Evolutionary conservation across 2,888 invertebrate species (phyloP).

Genomic region (Tridacna gigas): DNA sequence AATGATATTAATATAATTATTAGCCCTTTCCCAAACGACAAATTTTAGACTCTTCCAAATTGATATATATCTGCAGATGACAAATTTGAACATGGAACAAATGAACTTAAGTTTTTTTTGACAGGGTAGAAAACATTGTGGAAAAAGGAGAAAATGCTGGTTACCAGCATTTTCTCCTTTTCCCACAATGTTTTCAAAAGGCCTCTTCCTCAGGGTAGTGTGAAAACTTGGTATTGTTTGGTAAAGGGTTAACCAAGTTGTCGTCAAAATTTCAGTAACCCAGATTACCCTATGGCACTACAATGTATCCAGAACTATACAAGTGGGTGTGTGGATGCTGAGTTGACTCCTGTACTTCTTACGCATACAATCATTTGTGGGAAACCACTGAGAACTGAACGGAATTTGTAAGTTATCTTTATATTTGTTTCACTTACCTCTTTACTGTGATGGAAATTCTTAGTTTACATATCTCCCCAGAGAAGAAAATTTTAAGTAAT

Average conservation of each 20-base stretch:
- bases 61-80: no score
- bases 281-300: background rate
- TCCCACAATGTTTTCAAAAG: background rate
- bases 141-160: background rate
- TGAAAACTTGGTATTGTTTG: background rate
- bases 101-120: no score
- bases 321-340: slow-evolving; percentile 28
- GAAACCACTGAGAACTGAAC: background rate
- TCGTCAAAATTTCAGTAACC: slow-evolving; percentile 7
- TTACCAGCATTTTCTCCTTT: background rate
- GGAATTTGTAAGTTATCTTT: slow-evolving; percentile 3
- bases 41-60: no score
- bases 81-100: no score
- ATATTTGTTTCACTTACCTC: no score
- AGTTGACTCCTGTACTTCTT: slow-evolving; percentile 18
- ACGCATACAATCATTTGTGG: slow-evolving; percentile 17
- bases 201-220: background rate
- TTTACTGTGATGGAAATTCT: no score
- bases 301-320: slow-evolving; percentile 36
- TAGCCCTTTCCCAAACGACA: no score
- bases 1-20: no score
- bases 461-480: no score
- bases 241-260: background rate
- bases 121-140: background rate
- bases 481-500: no score